A percentile compares a stretch with the other conserved stretches of the same genome.
These are phyloP conservation scores for Ophraella communa DNA, from an alignment of 2,888 invertebrate species.

Conservation along the genomic window DNA sequence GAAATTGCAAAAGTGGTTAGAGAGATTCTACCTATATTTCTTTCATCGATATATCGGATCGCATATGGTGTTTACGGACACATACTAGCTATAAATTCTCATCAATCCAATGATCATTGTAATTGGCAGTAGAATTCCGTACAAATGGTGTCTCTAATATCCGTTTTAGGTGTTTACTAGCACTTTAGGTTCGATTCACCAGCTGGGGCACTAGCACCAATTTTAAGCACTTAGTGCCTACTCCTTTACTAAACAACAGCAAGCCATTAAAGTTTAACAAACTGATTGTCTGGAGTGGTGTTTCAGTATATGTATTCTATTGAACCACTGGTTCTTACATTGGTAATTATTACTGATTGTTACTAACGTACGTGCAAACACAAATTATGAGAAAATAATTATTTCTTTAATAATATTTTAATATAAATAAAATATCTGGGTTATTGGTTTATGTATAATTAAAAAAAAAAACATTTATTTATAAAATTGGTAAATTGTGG, in stretches of 20 bases:
- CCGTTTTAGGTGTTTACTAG: conserved; percentile 47
- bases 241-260: not conserved
- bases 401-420: too few species aligned
- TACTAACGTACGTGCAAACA: too few species aligned
- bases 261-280: not conserved
- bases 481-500: too few species aligned
- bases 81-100: conserved; percentile 40
- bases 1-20: conserved; percentile 23
- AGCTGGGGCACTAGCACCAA: conserved; percentile 40
- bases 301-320: not conserved
- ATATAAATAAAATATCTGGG: too few species aligned
- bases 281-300: not conserved
- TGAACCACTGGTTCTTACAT: too few species aligned
- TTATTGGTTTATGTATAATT: too few species aligned
- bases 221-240: not conserved
- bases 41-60: conserved; percentile 25
- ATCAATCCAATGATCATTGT: conserved; percentile 41
- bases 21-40: conserved; percentile 25
- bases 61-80: conserved; percentile 38
- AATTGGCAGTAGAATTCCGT: conserved; percentile 42
- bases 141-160: conserved; percentile 48
- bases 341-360: too few species aligned
- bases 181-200: conserved; percentile 44
- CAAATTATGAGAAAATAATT: too few species aligned
- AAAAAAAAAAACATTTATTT: too few species aligned